phyloP scores from a whole-genome alignment of 2,113 vertebrate genomes.

The Vidua chalybeata region DNA sequence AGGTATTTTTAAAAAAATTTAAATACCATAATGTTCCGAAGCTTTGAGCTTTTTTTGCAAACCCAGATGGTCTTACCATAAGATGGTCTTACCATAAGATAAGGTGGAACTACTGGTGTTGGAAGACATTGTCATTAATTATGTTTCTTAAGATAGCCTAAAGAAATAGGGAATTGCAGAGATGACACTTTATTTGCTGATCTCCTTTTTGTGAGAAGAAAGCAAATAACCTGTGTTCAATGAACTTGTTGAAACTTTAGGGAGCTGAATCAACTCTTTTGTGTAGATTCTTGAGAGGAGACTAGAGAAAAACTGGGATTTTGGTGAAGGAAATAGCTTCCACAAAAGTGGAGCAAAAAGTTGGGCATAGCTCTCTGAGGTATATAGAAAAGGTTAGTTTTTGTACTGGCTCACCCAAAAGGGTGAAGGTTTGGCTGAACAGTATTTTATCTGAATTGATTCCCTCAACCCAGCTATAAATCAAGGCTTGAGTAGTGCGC shows the following conservation, averaged over 20 bases:
- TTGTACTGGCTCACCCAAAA: neutral
- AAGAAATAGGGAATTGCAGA: neutral
- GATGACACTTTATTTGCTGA: neutral
- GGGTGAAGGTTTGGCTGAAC: neutral
- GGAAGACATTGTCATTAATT: neutral
- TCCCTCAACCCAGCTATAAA: slow-evolving; percentile 35
- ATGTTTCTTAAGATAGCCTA: neutral
- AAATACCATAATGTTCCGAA: neutral
- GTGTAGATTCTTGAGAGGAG: neutral
- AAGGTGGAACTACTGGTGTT: neutral
- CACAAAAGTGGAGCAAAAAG: neutral
- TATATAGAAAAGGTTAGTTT: neutral
- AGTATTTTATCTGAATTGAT: slow-evolving; percentile 53
- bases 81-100: neutral
- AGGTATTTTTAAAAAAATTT: neutral
- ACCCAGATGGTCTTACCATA: neutral
- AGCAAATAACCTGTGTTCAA: neutral
- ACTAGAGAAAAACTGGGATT: neutral
- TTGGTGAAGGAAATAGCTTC: neutral
- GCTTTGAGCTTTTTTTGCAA: neutral
- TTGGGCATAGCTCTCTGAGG: neutral
- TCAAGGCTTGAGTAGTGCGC: slow-evolving; percentile 10
- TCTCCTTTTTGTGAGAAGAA: neutral
- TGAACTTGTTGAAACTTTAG: neutral
- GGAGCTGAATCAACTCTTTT: neutral